Evolutionary conservation across 2,888 invertebrate species (phyloP).

Genomic region (Sussaba pulchella): DNA sequence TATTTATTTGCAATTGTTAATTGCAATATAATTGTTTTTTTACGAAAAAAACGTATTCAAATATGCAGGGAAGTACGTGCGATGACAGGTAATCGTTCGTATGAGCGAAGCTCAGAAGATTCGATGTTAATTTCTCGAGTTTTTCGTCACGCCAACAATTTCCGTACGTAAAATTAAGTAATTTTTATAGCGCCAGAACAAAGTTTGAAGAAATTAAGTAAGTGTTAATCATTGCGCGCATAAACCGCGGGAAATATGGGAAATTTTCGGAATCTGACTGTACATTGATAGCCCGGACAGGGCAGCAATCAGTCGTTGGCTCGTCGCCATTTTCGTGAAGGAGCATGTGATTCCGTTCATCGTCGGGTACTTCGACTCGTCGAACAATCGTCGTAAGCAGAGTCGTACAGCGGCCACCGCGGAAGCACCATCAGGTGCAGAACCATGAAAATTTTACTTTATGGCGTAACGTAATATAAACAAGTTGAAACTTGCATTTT

Average conservation of each 20-base stretch:
- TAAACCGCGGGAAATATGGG: not conserved
- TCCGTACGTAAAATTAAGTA: no score
- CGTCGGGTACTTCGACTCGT: slow-evolving; percentile 17
- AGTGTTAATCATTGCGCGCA: no score
- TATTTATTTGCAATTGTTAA: no score
- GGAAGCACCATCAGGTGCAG: not conserved
- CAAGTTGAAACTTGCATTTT: no score
- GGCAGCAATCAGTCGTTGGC: slow-evolving; percentile 10
- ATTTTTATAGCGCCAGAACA: no score
- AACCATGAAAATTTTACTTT: slow-evolving; percentile 42
- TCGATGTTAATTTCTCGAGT: no score
- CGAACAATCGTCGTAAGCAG: slow-evolving; percentile 15
- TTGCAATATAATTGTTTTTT: no score
- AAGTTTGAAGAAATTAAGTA: no score
- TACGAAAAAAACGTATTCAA: not conserved
- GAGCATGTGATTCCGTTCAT: slow-evolving; percentile 42
- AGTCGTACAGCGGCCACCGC: slow-evolving; percentile 14
- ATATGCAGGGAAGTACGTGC: slow-evolving; percentile 1
- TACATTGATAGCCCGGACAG: slow-evolving; percentile 1
- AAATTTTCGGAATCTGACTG: not conserved
- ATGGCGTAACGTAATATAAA: not conserved
- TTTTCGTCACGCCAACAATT: no score
- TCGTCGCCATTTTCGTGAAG: slow-evolving; percentile 11
- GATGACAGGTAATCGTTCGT: not conserved
- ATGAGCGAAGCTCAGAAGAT: not conserved